phyloP scores from a whole-genome alignment of 2,113 vertebrate species.

The Ariopsis seemanni region DNA sequence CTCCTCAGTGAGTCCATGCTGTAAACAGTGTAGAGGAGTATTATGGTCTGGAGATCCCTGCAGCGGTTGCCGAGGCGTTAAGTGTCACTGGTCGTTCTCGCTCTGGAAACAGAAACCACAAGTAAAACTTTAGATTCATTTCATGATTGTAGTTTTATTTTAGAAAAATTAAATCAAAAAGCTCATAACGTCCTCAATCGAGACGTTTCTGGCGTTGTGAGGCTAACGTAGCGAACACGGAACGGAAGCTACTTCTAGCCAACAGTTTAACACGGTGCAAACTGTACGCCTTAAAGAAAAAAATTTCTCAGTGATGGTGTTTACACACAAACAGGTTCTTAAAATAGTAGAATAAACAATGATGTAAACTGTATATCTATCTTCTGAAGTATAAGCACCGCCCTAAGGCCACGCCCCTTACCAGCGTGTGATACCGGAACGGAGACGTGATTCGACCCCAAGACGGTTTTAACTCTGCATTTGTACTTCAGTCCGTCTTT shows the following conservation, averaged over 20 bases:
- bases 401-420: background rate
- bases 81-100: slow-evolving; percentile 72
- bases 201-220: background rate
- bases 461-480: background rate
- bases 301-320: no score
- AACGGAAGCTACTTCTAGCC: background rate
- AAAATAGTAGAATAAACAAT: background rate
- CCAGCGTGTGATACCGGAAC: background rate
- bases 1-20: slow-evolving; percentile 61
- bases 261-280: background rate
- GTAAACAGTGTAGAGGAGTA: slow-evolving; percentile 67
- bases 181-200: background rate
- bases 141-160: background rate
- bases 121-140: background rate
- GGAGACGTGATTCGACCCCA: background rate
- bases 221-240: background rate
- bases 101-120: slow-evolving; percentile 62
- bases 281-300: background rate
- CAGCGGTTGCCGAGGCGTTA: slow-evolving; percentile 63
- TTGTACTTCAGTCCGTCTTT: background rate
- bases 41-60: slow-evolving; percentile 65
- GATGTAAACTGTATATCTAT: no score
- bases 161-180: background rate
- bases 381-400: background rate
- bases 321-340: no score